Base-by-base conservation (phyloP, 1,140 invertebrate genomes). In the Drosophila malerkotliana region DNA sequence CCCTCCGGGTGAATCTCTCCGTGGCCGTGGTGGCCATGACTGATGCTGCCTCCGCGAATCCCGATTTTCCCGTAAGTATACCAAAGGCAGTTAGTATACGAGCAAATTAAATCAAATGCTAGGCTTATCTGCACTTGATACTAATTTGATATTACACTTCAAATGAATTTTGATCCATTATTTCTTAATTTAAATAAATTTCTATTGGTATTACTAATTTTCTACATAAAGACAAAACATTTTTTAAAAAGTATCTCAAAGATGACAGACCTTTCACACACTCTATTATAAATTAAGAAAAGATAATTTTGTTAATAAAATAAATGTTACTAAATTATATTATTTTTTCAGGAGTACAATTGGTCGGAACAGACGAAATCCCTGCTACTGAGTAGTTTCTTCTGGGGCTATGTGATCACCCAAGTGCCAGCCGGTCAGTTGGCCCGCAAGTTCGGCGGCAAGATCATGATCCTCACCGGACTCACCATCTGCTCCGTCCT, bases 401-500 rank as follows among this genome's bases (percentile, higher is more conserved):
- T 95, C 73, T 95, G 93, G 94, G 93, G 93, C 15, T 93, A 93
- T 69, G 82, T 93, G 5, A 24, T 93, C 0, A 93, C 94, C 3
- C 91, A 92, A 39, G 93, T 97, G 3, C 95, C 95, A 0, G 95
- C 94, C 0, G 96, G 96, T 4, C 93, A 95, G 53, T 60, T 96
- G n/a, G 94, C 94, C 0, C 93, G 95, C 62, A 93, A 92, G 12
- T 95, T 94, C 55, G 95, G 96, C 9, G 93, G 94, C 1, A 95
- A 95, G 80, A 90, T 92, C 21, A 92, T 96, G 6, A 90, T 97
- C 2, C 90, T 94, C 1, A 77, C 90, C 1, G 93, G 95, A 0
- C 92, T 95, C 66, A 67, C 93, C 32, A 67, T 95, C 8, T 91
- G 81, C 37, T 77, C 87, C 0, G 10, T 90, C 9, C 66, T 95